Base-by-base conservation (phyloP, 2,113 vertebrate species). In the Elanus axillaris region DNA sequence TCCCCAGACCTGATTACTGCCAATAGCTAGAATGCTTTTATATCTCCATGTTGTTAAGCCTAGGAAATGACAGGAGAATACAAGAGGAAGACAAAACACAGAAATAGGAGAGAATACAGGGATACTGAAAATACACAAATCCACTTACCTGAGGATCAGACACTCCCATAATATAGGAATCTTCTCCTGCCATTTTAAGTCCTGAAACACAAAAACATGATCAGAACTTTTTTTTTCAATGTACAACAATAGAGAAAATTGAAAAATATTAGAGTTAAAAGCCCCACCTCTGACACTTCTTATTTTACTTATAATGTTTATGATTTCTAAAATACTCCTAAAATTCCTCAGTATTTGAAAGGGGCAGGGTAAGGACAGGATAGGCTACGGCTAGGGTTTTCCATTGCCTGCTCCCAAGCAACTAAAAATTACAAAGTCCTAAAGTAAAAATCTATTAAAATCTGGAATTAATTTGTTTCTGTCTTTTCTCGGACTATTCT, bases 101-200 rank as follows among this genome's bases (percentile, higher is more conserved):
- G 6, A 76, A 26, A 36, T 50, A 81, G 42, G 36, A 62, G 20
- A 85, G 18, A 40, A 90, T 40, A 75, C 1, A 53, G 12, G 7
- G 7, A 75, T 56, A 68, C 1, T 32, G 45, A 91, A 82, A 84
- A 71, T 13, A 73, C 10, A 84, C 7, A 78, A 78, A 80, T 58
- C 27, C 52, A 98, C 98, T 98, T 97, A 98, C 98, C 56, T 97
- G 98, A 55, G 97, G 98, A 75, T 98, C 98, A 34, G 95, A 89
- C 15, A 96, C 96, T 96, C 96, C 96, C 96, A 98, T 93, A 64
- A 97, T 96, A 69, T 98, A 98, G 8, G 97, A 77, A 93, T 98
- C 97, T 42, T 98, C 97, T 94, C 96, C 98, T 53, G 98, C 98
- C 98, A 98, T 98, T 91, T 95, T 98, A 96, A 93, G 74, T 95